Evolutionary conservation across 2,113 vertebrate genomes (phyloP), one percentile per base, ranked within the genome.

Genomic region (Stigmatopora nigra): DNA sequence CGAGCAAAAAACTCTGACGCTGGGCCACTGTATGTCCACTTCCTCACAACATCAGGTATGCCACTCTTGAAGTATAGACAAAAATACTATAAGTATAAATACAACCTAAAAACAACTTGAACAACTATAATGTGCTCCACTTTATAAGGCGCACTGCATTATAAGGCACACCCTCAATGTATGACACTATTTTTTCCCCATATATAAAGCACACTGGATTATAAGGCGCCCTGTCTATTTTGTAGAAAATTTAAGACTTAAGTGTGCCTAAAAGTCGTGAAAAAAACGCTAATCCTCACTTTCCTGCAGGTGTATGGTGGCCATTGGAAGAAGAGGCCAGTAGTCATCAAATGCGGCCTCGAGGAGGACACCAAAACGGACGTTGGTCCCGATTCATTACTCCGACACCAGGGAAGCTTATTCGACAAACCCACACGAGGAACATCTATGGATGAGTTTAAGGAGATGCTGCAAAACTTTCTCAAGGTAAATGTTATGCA

Each of bases 391-490:
- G 91, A 91, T 2, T 65, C 72, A 0, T 70, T 73, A 4, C 86
- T 91, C 52, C 81, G 84, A 58, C 92, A 88, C 69, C 93, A 94
- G 14, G 86, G 91, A 74, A 92, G 87, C 49, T 91, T 97, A 58
- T 99, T 96, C 0, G 91, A 96, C 86, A 96, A 97, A 76, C 97
- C 96, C 0, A 93, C 92, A 0, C 88, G 95, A 7, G 97, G 97
- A 46, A 99, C 97, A 0, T 99, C 97, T 0, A 94, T 99, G 89
- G 92, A 96, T 0, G 97, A 99, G 79, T 99, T 99, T 79, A 92
- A 91, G 72, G 94, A 97, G 69, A 99, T 99, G 97, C 91, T 96
- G 14, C 92, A 94, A 69, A 84, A 86, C 73, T 98, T 96, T 82
- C 91, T 99, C 17, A 97, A 97, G 92, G 97, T 99, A 11, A 4